These are phyloP conservation scores for Slavum lentiscoides DNA, from an alignment of 2,888 invertebrate genomes.

Conservation along the genomic window DNA sequence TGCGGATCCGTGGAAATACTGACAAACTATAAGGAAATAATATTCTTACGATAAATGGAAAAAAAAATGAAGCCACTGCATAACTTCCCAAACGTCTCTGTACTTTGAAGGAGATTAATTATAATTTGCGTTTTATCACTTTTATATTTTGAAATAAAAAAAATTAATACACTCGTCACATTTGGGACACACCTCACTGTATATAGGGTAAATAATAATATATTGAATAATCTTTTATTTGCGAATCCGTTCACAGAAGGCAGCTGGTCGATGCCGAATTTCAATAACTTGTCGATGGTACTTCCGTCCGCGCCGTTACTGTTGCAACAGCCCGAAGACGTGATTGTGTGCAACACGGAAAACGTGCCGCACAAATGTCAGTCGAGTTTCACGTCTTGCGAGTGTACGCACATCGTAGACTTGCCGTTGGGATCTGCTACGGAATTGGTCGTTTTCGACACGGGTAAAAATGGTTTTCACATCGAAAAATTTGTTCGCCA, in stretches of 20 bases:
- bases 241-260: constrained; percentile 11
- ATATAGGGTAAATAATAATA: too few species aligned
- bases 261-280: constrained; percentile 52
- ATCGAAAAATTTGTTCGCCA: neutral
- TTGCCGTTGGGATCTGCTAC: constrained; percentile 71
- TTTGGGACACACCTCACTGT: too few species aligned
- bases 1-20: too few species aligned
- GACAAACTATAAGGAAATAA: too few species aligned
- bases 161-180: too few species aligned
- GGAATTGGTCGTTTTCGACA: constrained; percentile 74
- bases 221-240: neutral
- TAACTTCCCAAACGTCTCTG: too few species aligned
- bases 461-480: constrained; percentile 63
- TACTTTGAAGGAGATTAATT: too few species aligned
- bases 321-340: constrained; percentile 68
- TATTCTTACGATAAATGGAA: neutral
- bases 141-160: too few species aligned
- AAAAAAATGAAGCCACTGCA: neutral
- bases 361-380: constrained; percentile 51
- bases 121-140: too few species aligned
- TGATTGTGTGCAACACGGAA: constrained; percentile 56
- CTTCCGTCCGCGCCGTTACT: constrained; percentile 78
- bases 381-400: constrained; percentile 62
- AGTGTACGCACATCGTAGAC: constrained; percentile 74
- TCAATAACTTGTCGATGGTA: constrained; percentile 75